phyloP scores from a whole-genome alignment of 1,140 invertebrate genomes.

The Thaumetopoea pityocampa region DNA sequence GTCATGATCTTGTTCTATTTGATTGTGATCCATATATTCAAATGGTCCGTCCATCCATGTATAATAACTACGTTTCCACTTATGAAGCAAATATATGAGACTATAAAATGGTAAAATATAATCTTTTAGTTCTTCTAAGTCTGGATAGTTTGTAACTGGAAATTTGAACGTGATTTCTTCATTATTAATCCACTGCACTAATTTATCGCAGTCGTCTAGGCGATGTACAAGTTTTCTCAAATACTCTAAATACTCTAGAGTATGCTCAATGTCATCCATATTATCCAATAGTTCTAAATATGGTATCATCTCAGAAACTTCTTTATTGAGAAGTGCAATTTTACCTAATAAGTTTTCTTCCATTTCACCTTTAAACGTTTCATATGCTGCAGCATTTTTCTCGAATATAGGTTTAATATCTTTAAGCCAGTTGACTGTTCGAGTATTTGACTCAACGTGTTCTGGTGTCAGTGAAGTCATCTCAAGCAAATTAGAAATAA shows the following conservation, averaged over 20 bases:
- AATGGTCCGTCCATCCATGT: constrained; percentile 95
- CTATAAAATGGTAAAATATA: constrained; percentile 82
- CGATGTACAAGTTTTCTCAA: constrained; percentile 84
- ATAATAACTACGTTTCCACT: constrained; percentile 88
- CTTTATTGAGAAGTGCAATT: constrained; percentile 81
- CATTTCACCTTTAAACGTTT: constrained; percentile 87
- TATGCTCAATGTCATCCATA: constrained; percentile 82
- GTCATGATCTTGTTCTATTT: constrained; percentile 84
- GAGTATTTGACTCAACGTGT: constrained; percentile 81
- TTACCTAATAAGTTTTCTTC: constrained; percentile 85
- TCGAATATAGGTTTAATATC: constrained; percentile 85
- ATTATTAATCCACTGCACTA: constrained; percentile 90
- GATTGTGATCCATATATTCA: constrained; percentile 84
- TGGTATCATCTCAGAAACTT: constrained; percentile 83
- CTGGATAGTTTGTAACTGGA: constrained; percentile 82
- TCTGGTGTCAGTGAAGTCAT: constrained; percentile 80
- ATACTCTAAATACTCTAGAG: constrained; percentile 81
- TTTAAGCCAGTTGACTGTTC: constrained; percentile 83
- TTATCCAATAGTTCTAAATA: constrained; percentile 81
- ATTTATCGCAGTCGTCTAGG: constrained; percentile 83
- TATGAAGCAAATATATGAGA: constrained; percentile 77
- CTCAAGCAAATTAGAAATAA: constrained; percentile 81
- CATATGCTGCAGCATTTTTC: constrained; percentile 83
- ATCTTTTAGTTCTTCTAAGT: constrained; percentile 84
- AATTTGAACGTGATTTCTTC: constrained; percentile 93